phyloP scores from a whole-genome alignment of 2,797 vertebrate species.

The Peromyscus melanophrys region DNA sequence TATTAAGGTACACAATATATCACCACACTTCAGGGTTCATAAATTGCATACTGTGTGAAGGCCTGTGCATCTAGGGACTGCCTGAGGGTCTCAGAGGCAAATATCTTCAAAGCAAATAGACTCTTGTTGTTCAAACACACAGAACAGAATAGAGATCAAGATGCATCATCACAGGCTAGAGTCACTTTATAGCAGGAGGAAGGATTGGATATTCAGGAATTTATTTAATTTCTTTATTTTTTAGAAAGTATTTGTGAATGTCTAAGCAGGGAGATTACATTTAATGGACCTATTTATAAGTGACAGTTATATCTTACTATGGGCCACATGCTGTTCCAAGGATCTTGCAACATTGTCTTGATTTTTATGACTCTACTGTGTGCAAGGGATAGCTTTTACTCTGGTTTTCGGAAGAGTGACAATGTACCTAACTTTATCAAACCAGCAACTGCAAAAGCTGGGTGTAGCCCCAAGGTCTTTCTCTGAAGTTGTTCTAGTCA shows the following conservation, averaged over 20 bases:
- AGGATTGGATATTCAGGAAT: background rate
- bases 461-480: background rate
- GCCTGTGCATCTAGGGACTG: background rate
- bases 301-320: background rate
- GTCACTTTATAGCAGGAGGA: background rate
- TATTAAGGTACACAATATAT: no score
- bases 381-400: background rate
- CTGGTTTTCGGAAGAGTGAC: background rate
- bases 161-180: background rate
- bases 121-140: background rate
- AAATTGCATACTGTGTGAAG: rapidly evolving
- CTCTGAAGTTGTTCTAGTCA: background rate
- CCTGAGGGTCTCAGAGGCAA: background rate
- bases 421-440: background rate
- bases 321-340: background rate
- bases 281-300: background rate
- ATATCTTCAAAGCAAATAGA: background rate
- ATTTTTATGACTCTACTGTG: background rate
- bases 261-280: background rate
- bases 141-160: background rate
- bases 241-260: background rate
- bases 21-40: background rate
- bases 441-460: background rate
- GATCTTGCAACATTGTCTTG: background rate
- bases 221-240: slow-evolving; percentile 30